Conservation (phyloP, 1,140 invertebrate genomes). For the Palaemon carinicauda region DNA sequence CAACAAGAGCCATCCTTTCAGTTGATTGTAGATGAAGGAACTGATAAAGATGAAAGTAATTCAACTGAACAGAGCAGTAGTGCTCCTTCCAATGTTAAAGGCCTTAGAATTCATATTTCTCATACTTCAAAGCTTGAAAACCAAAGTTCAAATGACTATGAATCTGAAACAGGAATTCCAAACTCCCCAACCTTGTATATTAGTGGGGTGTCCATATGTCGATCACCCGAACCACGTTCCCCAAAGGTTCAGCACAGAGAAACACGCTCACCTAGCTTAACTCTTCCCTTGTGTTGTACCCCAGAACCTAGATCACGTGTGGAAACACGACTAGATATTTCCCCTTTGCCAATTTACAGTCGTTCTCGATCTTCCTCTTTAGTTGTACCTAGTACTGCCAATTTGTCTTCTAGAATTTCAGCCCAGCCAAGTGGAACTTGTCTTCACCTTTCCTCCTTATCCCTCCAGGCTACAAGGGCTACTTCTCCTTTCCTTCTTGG, state of each 20-base stretch:
- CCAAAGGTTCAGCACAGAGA: conserved; percentile 61
- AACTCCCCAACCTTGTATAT: conserved; percentile 72
- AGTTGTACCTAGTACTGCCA: conserved; percentile 51
- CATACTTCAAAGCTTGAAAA: conserved; percentile 63
- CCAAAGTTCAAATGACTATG: conserved; percentile 70
- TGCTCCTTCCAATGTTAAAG: conserved; percentile 48
- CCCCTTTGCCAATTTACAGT: conserved; percentile 56
- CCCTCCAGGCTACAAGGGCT: conserved; percentile 60
- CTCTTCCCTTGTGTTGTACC: conserved; percentile 62
- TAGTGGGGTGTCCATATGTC: conserved; percentile 71
- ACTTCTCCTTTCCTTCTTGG: conserved; percentile 62
- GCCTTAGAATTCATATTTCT: conserved; percentile 57
- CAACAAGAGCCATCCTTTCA: conserved; percentile 53
- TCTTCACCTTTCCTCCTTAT: conserved; percentile 59
- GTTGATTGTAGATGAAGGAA: conserved; percentile 55
- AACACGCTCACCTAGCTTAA: conserved; percentile 54
- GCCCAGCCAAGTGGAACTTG: conserved; percentile 33
- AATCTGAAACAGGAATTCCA: conserved; percentile 71
- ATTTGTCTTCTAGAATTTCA: conserved; percentile 37
- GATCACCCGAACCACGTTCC: conserved; percentile 69
- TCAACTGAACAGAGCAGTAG: conserved; percentile 53
- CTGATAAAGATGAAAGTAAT: conserved; percentile 59
- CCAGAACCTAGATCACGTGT: conserved; percentile 35
- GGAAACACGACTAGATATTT: conserved; percentile 49
- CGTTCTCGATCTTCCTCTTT: conserved; percentile 55